Conservation (phyloP, 2,113 vertebrate genomes). For the Nothocercus nigrocapillus region DNA sequence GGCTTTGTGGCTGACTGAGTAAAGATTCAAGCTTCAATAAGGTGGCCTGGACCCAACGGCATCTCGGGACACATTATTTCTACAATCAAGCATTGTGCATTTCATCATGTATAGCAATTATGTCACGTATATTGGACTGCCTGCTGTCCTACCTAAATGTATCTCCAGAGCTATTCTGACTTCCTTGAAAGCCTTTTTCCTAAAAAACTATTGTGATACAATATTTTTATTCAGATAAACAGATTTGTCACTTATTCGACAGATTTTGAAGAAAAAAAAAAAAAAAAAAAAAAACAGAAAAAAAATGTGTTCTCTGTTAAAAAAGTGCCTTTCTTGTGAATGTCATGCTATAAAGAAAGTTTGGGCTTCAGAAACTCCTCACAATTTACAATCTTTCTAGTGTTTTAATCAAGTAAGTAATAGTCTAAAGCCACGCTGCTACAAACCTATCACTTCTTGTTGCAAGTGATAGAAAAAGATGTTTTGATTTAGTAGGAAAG, state of each 20-base stretch:
- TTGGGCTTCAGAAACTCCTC: background rate
- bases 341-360: background rate
- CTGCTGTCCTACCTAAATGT: background rate
- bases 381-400: background rate
- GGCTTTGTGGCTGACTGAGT: constrained; percentile 54
- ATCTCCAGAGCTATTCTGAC: background rate
- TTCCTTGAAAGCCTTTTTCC: background rate
- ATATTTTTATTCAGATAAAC: background rate
- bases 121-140: background rate
- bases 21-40: constrained; percentile 41
- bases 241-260: background rate
- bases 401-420: background rate
- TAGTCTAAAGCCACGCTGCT: background rate
- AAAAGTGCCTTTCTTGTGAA: background rate
- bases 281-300: background rate
- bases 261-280: background rate
- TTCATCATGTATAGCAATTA: background rate
- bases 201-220: background rate
- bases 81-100: too few relatives aligned
- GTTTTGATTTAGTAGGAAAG: background rate
- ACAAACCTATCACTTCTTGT: background rate
- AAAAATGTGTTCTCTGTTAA: background rate
- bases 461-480: background rate
- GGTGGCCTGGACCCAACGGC: constrained; percentile 24
- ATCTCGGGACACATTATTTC: background rate